These are phyloP conservation scores for Galaxias olidus DNA, from an alignment of 2,797 vertebrate species.

Conservation along the genomic window DNA sequence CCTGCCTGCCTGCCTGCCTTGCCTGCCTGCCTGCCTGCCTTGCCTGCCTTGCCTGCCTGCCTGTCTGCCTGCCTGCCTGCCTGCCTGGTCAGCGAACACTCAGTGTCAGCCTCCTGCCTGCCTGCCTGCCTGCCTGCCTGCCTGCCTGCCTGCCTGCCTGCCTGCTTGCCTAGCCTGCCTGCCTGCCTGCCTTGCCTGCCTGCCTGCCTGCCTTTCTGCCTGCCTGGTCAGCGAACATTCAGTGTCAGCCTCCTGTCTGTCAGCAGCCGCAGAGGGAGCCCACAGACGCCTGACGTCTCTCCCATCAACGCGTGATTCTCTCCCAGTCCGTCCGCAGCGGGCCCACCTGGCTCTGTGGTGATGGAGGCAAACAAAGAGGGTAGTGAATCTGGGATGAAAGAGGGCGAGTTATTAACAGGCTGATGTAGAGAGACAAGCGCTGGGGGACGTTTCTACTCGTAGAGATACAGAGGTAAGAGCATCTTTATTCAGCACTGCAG, in stretches of 20 bases:
- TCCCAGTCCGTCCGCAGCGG: constrained; percentile 36
- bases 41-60: too few relatives aligned
- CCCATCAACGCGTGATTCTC: constrained; percentile 45
- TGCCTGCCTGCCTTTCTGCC: constrained; percentile 54
- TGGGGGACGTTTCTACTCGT: constrained; percentile 35
- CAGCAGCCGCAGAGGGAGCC: constrained; percentile 47
- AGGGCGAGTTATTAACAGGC: constrained; percentile 34
- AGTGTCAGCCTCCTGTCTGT: constrained; percentile 64
- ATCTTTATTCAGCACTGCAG: constrained; percentile 21
- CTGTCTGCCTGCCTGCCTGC: constrained; percentile 58
- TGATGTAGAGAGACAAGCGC: constrained; percentile 43
- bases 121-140: constrained; percentile 47
- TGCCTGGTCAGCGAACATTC: constrained; percentile 58
- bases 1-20: too few relatives aligned
- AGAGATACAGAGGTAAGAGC: constrained; percentile 22
- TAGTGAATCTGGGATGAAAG: constrained; percentile 28
- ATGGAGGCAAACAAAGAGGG: constrained; percentile 32
- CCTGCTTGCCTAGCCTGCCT: constrained; percentile 19
- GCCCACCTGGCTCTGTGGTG: constrained; percentile 48
- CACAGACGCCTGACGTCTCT: constrained; percentile 43
- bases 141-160: constrained; percentile 26
- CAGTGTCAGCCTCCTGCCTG: too few relatives aligned
- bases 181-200: constrained; percentile 47
- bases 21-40: constrained; percentile 25
- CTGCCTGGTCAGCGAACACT: too few relatives aligned